Conservation (phyloP, 2,888 invertebrate species). For the Encarsia formosa region DNA sequence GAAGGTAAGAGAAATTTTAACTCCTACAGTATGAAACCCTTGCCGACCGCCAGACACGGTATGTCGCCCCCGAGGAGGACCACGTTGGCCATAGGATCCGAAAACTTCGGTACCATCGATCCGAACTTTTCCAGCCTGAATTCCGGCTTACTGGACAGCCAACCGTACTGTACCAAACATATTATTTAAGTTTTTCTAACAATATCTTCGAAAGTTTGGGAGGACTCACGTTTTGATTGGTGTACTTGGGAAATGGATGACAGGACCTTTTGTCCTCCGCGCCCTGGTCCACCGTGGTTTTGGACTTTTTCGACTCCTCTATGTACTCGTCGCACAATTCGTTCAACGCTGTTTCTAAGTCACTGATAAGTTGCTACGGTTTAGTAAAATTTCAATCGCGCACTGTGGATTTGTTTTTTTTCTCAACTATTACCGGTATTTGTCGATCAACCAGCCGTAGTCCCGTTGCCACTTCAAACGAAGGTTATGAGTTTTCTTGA, state of each 20-base stretch:
- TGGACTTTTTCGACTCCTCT: not conserved
- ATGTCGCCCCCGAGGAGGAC: conserved; percentile 31
- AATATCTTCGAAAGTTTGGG: not conserved
- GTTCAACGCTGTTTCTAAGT: conserved; percentile 29
- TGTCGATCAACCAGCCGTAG: conserved; percentile 39
- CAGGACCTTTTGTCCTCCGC: conserved; percentile 32
- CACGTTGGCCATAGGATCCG: conserved; percentile 35
- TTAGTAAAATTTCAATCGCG: not conserved
- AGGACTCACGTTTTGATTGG: conserved; percentile 10
- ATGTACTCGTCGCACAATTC: conserved; percentile 31
- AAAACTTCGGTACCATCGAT: conserved; percentile 30
- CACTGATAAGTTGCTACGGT: conserved; percentile 26
- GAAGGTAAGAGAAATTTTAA: conserved; percentile 52
- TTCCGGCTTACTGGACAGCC: conserved; percentile 39
- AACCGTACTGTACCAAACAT: conserved; percentile 36
- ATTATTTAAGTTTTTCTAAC: not conserved
- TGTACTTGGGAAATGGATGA: conserved; percentile 35
- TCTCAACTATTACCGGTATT: conserved; percentile 33
- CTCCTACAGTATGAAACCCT: conserved; percentile 29
- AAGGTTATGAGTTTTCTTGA: conserved; percentile 29
- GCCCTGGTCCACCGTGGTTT: not conserved
- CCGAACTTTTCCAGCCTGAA: conserved; percentile 41
- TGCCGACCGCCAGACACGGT: conserved; percentile 36
- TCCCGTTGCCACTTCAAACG: conserved; percentile 35
- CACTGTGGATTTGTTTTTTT: not conserved